A percentile compares a stretch with the other conserved stretches of the same genome.
Conservation (phyloP, 2,888 invertebrate species). For the Arge pagana region DNA sequence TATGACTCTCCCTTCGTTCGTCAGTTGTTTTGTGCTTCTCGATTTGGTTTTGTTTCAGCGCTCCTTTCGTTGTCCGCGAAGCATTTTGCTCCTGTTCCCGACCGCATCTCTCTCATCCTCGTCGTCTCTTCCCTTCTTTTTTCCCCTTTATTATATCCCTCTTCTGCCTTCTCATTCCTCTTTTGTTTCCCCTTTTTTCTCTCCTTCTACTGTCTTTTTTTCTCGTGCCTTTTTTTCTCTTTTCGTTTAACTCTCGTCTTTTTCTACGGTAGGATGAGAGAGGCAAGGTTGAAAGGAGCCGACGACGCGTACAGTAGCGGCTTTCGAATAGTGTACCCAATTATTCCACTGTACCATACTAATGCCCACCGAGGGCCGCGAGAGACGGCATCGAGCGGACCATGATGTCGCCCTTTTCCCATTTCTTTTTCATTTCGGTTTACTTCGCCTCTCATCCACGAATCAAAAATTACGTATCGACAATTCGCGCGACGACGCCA, state of each 20-base stretch:
- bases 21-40: slow-evolving; percentile 46
- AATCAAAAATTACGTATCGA: too few relatives aligned
- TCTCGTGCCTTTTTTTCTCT: background rate
- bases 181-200: background rate
- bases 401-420: too few relatives aligned
- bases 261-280: slow-evolving; percentile 14
- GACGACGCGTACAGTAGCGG: slow-evolving; percentile 54
- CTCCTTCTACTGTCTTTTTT: background rate
- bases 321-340: slow-evolving; percentile 52
- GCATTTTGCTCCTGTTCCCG: slow-evolving; percentile 44
- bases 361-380: too few relatives aligned
- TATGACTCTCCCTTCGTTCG: slow-evolving; percentile 51
- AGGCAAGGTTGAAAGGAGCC: slow-evolving; percentile 50
- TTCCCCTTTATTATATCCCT: slow-evolving; percentile 15
- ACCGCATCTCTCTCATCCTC: slow-evolving; percentile 15
- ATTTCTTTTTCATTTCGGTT: too few relatives aligned
- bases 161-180: slow-evolving; percentile 17
- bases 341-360: slow-evolving; percentile 56
- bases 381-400: too few relatives aligned
- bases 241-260: background rate
- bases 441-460: too few relatives aligned
- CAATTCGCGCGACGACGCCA: too few relatives aligned
- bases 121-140: slow-evolving; percentile 20
- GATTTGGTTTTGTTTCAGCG: slow-evolving; percentile 33
- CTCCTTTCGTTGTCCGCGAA: slow-evolving; percentile 26